Conservation (phyloP, 1,140 invertebrate genomes). For the Heliconius melpomene region DNA sequence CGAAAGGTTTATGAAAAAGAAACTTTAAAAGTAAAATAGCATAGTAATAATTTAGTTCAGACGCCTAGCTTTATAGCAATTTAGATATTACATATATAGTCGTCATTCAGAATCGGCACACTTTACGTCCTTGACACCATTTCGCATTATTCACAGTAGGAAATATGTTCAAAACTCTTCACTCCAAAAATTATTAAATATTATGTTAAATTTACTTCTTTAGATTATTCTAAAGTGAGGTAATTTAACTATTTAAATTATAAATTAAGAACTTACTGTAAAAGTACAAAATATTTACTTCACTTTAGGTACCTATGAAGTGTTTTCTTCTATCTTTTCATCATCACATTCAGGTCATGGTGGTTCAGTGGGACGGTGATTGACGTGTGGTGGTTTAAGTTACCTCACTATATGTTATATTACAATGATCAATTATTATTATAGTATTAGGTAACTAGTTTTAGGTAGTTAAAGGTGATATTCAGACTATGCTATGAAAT, state of each 20-base stretch:
- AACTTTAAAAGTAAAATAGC: neutral
- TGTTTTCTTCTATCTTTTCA: neutral
- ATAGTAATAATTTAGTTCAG: neutral
- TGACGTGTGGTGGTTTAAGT: too few species aligned
- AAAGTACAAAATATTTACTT: neutral
- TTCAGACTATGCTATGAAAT: neutral
- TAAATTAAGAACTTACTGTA: neutral
- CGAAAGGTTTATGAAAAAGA: neutral
- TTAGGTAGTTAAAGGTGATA: neutral
- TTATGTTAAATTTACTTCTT: neutral
- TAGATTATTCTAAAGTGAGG: too few species aligned
- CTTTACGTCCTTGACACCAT: constrained; percentile 58
- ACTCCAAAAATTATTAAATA: neutral
- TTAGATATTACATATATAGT: constrained; percentile 19
- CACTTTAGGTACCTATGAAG: neutral
- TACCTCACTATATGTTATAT: neutral
- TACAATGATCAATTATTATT: neutral
- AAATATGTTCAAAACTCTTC: neutral
- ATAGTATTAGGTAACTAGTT: too few species aligned
- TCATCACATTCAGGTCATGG: too few species aligned
- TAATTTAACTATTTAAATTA: too few species aligned
- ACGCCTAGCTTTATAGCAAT: constrained; percentile 4
- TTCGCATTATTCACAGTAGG: constrained; percentile 46
- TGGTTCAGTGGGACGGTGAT: neutral
- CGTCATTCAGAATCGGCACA: constrained; percentile 23